Base-by-base conservation (phyloP, 2,888 invertebrate species). In the Schizaphis graminum region DNA sequence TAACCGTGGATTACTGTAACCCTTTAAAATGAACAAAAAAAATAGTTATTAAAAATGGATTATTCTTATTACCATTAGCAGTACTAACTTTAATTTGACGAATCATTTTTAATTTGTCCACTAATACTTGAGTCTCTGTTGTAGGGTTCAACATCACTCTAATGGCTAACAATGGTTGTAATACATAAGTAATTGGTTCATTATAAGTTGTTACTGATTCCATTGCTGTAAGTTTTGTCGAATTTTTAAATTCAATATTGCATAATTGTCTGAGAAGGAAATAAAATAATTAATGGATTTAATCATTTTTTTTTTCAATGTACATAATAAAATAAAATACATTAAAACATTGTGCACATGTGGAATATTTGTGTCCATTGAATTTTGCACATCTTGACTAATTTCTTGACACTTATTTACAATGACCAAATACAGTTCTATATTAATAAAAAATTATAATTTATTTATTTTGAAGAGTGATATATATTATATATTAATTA, bases 81-180 rank as follows among this genome's bases (percentile, higher is more conserved):
- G 86, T 91, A 92, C 95, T 94, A 95, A 96, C 97, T 96, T 99
- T 98, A 0, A 99, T 96, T 95, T 98, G 97, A 96, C 98, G 98
- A 91, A 99, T 97, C 96, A 99, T 97, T 88, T 98, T 96, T 92
- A 99, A 96, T 95, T 99, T 98, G 95, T 97, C 97, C 0, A 98
- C 98, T 95, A 98, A 97, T 90, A 97, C 97, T 91, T 97, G 97
- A 53, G 98, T 97, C 95, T 98, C 98, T 93, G 97, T 97, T 95
- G 98, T 98, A 0, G 99, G 98, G 96, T 98, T 98, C 0, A 98
- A 96, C 86, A 98, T 96, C 67, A 99, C 97, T 96, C 98, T 98
- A 84, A 99, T 97, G 53, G 98, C 97, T 94, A 99, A 96, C 95
- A 99, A 96, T 8, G 98, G 98, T 96, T 98, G 98, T 90, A 98